phyloP scores from a whole-genome alignment of 2,113 vertebrate genomes.

The Podiceps cristatus region DNA sequence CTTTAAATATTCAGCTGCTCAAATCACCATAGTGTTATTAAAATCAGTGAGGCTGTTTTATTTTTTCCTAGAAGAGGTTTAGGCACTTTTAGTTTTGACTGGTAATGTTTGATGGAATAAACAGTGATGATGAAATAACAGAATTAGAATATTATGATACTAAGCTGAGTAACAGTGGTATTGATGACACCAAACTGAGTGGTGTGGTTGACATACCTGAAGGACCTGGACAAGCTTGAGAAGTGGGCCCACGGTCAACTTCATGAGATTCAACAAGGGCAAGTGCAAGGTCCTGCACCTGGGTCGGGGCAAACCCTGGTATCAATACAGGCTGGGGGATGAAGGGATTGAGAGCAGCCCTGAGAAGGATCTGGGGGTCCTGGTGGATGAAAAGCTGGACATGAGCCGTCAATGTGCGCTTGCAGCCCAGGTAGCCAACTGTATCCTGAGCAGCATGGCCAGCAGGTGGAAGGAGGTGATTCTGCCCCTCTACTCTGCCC shows the following conservation, averaged over 20 bases:
- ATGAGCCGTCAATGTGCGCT: rapidly evolving
- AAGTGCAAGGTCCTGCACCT: not conserved
- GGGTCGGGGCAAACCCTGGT: not conserved
- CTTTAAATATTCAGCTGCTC: not conserved
- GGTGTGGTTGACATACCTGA: rapidly evolving
- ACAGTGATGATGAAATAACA: not conserved
- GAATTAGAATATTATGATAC: not conserved
- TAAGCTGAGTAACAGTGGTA: not conserved
- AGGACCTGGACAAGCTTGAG: not conserved
- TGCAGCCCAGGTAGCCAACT: not conserved
- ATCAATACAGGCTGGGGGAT: not conserved
- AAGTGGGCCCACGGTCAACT: not conserved
- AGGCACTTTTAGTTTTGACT: not conserved
- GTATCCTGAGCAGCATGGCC: too few relatives aligned
- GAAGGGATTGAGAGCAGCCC: not conserved
- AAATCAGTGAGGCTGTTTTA: not conserved
- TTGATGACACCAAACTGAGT: not conserved
- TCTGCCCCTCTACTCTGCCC: not conserved
- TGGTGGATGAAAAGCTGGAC: not conserved
- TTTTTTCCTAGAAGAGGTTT: not conserved
- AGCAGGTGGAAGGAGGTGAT: not conserved
- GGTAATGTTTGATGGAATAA: not conserved
- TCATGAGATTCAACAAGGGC: not conserved
- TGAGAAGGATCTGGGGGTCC: not conserved
- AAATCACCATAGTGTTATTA: not conserved